A percentile compares a stretch with the other conserved stretches of the same genome.
phyloP scores from a whole-genome alignment of 2,797 vertebrate species.

The Rallus crepitans region DNA sequence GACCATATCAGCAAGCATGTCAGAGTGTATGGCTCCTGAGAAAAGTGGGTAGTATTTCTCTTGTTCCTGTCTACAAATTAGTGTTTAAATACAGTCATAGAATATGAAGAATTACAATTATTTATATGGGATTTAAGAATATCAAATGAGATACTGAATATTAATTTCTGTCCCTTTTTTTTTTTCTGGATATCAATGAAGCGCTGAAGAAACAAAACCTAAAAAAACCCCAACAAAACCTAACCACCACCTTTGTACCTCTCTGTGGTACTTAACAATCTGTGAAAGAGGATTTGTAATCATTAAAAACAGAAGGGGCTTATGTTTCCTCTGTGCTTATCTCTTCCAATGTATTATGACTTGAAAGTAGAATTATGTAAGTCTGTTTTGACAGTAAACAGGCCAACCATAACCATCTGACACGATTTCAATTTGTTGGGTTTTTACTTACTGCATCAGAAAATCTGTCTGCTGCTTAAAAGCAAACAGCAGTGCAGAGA shows the following conservation, averaged over 20 bases:
- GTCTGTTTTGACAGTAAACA: not conserved
- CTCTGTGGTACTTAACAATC: not conserved
- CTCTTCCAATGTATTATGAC: not conserved
- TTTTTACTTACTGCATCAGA: not conserved
- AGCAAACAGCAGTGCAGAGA: conserved; percentile 8
- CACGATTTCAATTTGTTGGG: not conserved
- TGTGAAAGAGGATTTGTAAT: not conserved
- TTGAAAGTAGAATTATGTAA: not conserved
- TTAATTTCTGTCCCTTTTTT: not conserved
- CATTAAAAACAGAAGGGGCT: not conserved
- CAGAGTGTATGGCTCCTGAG: not conserved
- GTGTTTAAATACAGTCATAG: not conserved
- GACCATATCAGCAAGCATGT: not conserved
- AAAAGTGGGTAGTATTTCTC: not conserved
- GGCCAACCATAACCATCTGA: not conserved
- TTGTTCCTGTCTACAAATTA: not conserved
- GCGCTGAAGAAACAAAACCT: not conserved
- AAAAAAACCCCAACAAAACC: not conserved
- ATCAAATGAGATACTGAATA: not conserved
- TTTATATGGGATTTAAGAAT: not conserved
- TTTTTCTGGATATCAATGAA: not conserved
- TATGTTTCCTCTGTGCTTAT: not conserved
- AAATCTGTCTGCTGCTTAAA: not conserved
- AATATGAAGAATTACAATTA: not conserved
- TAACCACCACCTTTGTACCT: not conserved